Percentiles rank a stretch among this genome's conserved stretches.
These are phyloP conservation scores for Eremophila alpestris DNA, from an alignment of 2,797 vertebrate species.

Conservation along the genomic window DNA sequence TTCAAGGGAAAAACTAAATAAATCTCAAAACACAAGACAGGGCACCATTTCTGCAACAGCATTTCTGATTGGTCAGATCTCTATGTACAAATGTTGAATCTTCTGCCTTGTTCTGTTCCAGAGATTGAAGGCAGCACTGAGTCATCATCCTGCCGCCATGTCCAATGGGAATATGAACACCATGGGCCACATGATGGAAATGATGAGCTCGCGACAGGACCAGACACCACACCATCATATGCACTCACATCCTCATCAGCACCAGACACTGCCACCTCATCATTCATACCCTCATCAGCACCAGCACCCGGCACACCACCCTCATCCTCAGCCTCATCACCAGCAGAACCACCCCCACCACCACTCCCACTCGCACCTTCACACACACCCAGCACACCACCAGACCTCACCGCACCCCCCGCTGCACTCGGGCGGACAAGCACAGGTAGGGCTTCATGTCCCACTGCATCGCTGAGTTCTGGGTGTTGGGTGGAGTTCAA, in stretches of 20 bases:
- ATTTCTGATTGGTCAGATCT: neutral
- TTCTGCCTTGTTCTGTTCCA: slow-evolving; percentile 74
- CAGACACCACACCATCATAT: slow-evolving; percentile 89
- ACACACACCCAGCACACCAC: slow-evolving; percentile 85
- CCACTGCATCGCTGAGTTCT: neutral
- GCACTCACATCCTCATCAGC: slow-evolving; percentile 89
- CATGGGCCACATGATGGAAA: slow-evolving; percentile 99
- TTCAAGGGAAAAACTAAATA: neutral
- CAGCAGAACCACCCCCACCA: slow-evolving; percentile 87
- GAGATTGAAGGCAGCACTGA: slow-evolving; percentile 97
- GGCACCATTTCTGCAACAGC: neutral
- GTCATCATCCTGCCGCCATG: slow-evolving; percentile 92
- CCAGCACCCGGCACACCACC: slow-evolving; percentile 84
- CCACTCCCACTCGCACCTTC: slow-evolving; percentile 91
- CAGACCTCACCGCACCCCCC: slow-evolving; percentile 94
- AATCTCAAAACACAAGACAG: neutral
- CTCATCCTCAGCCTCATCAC: slow-evolving; percentile 85
- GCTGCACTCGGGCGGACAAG: slow-evolving; percentile 90
- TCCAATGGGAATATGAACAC: slow-evolving; percentile 97
- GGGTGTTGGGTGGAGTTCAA: neutral
- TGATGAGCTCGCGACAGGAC: slow-evolving; percentile 96
- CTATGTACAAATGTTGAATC: neutral
- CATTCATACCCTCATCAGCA: slow-evolving; percentile 93
- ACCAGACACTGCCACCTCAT: slow-evolving; percentile 91
- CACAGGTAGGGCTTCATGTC: slow-evolving; percentile 83